Percentiles rank a stretch among this genome's conserved stretches.
Evolutionary conservation across 2,113 vertebrate species (phyloP).

Genomic region (Calypte anna): DNA sequence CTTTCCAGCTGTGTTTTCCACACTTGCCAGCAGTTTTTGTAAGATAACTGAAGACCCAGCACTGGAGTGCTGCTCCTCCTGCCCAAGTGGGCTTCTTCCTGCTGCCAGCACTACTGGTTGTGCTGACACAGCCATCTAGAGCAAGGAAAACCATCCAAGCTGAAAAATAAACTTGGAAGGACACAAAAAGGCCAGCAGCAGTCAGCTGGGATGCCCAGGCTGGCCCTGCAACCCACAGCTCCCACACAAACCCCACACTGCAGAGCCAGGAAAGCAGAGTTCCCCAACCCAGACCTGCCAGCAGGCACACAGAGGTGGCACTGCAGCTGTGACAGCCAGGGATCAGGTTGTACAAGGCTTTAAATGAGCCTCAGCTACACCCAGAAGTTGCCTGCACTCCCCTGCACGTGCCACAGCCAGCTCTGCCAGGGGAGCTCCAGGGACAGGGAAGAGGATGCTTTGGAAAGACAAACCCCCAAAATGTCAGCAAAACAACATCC

Average conservation of each 20-base stretch:
- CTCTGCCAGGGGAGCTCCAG: neutral
- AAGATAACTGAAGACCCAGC: neutral
- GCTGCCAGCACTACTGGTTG: neutral
- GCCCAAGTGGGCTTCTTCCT: neutral
- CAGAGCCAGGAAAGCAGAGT: neutral
- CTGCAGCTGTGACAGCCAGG: neutral
- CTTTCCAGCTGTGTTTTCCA: neutral
- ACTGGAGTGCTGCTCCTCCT: neutral
- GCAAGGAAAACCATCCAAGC: neutral
- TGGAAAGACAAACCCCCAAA: neutral
- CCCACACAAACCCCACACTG: neutral
- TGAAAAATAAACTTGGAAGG: neutral
- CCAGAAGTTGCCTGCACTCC: neutral
- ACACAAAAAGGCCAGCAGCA: neutral
- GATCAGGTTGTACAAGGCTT: neutral
- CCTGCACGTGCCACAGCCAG: neutral
- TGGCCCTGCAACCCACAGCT: neutral
- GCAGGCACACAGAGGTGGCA: neutral
- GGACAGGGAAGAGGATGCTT: neutral
- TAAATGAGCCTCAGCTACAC: neutral
- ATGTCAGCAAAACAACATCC: neutral
- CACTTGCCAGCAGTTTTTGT: neutral
- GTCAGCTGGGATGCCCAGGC: neutral
- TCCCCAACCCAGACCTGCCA: constrained; percentile 38
- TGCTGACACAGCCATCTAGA: neutral